A percentile compares a stretch with the other conserved stretches of the same genome.
Conservation (phyloP, 2,797 vertebrate genomes). For the Lophotriccus pileatus region DNA sequence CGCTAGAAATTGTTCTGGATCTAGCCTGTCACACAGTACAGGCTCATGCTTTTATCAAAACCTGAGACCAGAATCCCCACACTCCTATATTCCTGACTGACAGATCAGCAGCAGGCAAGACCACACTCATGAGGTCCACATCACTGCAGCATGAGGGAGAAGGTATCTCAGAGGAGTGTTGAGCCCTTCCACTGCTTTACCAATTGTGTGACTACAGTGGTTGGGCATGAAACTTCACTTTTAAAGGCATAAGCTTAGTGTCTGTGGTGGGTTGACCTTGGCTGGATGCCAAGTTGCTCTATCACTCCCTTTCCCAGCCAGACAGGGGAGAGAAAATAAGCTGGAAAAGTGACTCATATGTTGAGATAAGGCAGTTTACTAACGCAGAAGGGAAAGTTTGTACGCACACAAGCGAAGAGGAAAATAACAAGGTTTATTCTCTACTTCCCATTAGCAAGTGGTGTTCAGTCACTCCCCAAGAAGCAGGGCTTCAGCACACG, state of each 20-base stretch:
- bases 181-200: background rate
- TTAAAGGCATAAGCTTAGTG: background rate
- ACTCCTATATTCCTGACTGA: background rate
- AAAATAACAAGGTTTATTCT: background rate
- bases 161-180: background rate
- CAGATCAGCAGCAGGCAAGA: background rate
- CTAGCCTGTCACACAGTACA: background rate
- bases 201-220: background rate
- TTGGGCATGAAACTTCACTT: background rate
- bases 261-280: background rate
- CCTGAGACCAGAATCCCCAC: background rate
- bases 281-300: background rate
- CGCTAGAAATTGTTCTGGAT: background rate
- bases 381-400: background rate
- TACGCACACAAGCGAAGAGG: background rate
- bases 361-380: background rate
- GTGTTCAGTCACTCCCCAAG: background rate
- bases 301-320: background rate
- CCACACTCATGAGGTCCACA: fast-evolving
- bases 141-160: background rate
- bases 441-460: background rate
- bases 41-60: background rate
- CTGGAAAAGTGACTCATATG: background rate
- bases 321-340: background rate
- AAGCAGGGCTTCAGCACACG: background rate